Evolutionary conservation across 2,888 invertebrate genomes (phyloP), one percentile per base, ranked within the genome.

Genomic region (Sminthurinus aureus): DNA sequence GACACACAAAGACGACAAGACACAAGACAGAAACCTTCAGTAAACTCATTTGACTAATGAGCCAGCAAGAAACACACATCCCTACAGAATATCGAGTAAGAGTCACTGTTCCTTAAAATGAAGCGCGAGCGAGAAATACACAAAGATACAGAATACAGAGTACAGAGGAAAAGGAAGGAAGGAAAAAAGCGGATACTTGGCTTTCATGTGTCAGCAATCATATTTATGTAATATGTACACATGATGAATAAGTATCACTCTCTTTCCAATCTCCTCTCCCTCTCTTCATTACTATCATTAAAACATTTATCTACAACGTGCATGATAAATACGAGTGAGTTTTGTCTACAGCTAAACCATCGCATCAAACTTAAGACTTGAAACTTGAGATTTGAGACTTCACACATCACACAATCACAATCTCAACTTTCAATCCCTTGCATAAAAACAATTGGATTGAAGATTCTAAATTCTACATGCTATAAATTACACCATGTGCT

Each of bases 41-140:
- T 81, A 85, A 85, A 78, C 85, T 86, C 85, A 86, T 86, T 86
- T 86, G 85, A 85, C 85, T 86, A 86, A 86, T 86, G 86, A 86
- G 85, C 81, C 78, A 85, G n/a, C 38, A 38, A 38, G 38, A 38
- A n/a, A n/a, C n/a, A n/a, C n/a, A n/a, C n/a, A n/a, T n/a, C n/a
- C n/a, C n/a, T 38, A 38, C 38, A 38, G 1, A 38, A 38, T 38
- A 38, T 38, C 6, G 6, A 38, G 38, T 38, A 38, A n/a, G n/a
- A n/a, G 83, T 83, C 83, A 81, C 83, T 79, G 85, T 81, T 79
- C 78, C 81, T 76, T 81, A 83, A 83, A 79, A 66, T 50, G 67
- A 79, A 79, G 75, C 79, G 79, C 75, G 74, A 83, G 79, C 79
- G 83, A 85, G n/a, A n/a, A n/a, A n/a, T n/a, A n/a, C n/a, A n/a